A percentile compares a stretch with the other conserved stretches of the same genome.
These are phyloP conservation scores for Semnopithecus entellus DNA, from an alignment of 2,113 vertebrate species.

Conservation along the genomic window DNA sequence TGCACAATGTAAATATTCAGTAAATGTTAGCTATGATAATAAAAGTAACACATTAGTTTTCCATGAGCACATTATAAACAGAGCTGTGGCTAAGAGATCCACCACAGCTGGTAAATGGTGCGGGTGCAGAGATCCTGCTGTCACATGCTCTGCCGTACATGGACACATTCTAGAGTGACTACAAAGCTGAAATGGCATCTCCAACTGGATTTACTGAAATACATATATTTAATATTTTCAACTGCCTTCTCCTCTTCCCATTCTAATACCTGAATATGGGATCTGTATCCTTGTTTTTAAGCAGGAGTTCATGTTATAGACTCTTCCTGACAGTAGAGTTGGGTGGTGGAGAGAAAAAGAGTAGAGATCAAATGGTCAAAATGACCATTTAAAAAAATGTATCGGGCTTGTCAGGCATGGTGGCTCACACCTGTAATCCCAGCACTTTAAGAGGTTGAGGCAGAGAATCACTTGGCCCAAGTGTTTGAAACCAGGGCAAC, in stretches of 20 bases:
- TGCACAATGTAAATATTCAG: background rate
- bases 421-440: background rate
- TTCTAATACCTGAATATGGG: background rate
- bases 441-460: background rate
- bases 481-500: background rate
- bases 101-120: background rate
- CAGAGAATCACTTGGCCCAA: background rate
- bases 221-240: background rate
- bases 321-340: background rate
- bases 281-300: background rate
- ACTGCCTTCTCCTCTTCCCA: background rate
- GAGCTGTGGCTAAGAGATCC: background rate
- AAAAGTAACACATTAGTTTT: background rate
- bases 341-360: background rate
- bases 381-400: background rate
- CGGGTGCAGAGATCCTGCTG: too few species aligned
- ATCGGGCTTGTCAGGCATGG: background rate
- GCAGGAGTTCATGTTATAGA: background rate
- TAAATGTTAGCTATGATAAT: accelerated
- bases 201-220: background rate
- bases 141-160: accelerated
- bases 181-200: background rate
- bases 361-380: background rate
- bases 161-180: accelerated
- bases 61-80: accelerated